Conservation (phyloP, 1,140 invertebrate genomes). For the Heliconius nattereri region DNA sequence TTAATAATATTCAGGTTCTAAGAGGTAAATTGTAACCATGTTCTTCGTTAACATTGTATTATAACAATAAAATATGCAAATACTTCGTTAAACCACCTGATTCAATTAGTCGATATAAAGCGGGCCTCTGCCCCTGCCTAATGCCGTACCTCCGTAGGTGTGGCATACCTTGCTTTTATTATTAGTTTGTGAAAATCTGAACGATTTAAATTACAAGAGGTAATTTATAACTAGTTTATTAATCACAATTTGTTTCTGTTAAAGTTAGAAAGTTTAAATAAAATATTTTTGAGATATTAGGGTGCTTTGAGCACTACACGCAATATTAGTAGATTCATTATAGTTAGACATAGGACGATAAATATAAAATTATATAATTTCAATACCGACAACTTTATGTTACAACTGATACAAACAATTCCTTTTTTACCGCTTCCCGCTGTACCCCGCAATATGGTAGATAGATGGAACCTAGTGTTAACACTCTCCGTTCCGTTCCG, state of each 20-base stretch:
- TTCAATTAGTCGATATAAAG: constrained; percentile 38
- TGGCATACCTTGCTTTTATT: neutral
- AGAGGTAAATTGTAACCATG: constrained; percentile 16
- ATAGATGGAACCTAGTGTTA: no score
- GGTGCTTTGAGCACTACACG: no score
- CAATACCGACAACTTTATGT: neutral
- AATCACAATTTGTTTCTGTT: neutral
- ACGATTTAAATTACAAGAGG: neutral
- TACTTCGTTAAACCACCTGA: constrained; percentile 39
- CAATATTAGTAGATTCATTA: no score
- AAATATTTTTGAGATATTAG: neutral
- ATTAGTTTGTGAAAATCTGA: constrained; percentile 1
- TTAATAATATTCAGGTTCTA: constrained; percentile 13
- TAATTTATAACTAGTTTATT: neutral
- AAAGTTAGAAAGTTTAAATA: neutral
- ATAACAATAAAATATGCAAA: constrained; percentile 42
- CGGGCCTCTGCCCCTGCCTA: constrained; percentile 18
- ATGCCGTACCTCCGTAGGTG: neutral
- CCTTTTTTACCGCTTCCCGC: no score
- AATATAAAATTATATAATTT: no score
- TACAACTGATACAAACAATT: neutral
- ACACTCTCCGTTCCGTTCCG: no score
- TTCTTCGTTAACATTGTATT: constrained; percentile 38
- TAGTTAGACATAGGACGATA: no score
- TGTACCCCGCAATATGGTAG: no score